These are phyloP conservation scores for Plagiodera versicolora DNA, from an alignment of 2,888 invertebrate genomes.

Conservation along the genomic window DNA sequence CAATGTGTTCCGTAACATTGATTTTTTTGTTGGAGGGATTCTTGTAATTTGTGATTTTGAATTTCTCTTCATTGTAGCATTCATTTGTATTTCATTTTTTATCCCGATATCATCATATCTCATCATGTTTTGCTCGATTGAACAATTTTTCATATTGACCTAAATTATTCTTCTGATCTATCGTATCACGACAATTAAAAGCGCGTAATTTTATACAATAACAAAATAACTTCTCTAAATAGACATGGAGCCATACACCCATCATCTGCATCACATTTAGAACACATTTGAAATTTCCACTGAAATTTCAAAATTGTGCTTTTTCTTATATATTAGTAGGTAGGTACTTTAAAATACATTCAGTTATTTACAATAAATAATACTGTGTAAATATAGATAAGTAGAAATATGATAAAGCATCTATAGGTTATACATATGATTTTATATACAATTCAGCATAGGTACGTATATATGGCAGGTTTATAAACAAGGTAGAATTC, in stretches of 20 bases:
- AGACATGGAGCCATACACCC: constrained; percentile 43
- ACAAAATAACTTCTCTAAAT: constrained; percentile 50
- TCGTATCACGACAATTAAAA: constrained; percentile 54
- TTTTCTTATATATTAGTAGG: constrained; percentile 10
- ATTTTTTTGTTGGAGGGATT: too few relatives aligned
- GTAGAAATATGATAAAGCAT: constrained; percentile 48
- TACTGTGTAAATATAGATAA: constrained; percentile 44
- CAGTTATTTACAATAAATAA: constrained; percentile 47
- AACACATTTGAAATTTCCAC: constrained; percentile 35
- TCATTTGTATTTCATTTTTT: too few relatives aligned
- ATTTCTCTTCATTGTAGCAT: too few relatives aligned
- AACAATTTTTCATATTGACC: not conserved
- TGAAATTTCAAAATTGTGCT: constrained; percentile 29
- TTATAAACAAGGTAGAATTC: constrained; percentile 39
- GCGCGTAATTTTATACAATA: constrained; percentile 51
- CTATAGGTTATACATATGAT: constrained; percentile 35
- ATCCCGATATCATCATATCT: too few relatives aligned
- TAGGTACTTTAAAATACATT: constrained; percentile 39
- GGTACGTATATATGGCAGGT: constrained; percentile 52
- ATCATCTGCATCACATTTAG: constrained; percentile 40
- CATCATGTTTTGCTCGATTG: too few relatives aligned
- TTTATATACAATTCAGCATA: constrained; percentile 47
- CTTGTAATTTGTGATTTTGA: too few relatives aligned
- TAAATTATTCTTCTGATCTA: not conserved
- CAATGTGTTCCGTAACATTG: too few relatives aligned